Conservation (phyloP, 2,888 invertebrate genomes). For the Rotaria magnacalcarata region DNA sequence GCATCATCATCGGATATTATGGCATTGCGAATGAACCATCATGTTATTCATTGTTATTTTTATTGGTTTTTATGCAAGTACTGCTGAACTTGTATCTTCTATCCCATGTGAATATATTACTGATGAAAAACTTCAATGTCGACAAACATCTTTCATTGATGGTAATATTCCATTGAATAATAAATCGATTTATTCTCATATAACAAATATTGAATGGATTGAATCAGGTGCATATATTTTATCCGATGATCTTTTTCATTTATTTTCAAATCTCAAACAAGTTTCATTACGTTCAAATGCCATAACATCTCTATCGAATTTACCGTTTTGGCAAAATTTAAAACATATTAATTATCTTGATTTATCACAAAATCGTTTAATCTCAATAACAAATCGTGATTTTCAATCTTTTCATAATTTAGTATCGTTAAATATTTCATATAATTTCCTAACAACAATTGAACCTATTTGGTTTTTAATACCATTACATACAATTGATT, state of each 20-base stretch:
- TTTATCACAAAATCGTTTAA: slow-evolving; percentile 30
- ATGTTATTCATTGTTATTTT: neutral
- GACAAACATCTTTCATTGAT: neutral
- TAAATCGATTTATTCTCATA: neutral
- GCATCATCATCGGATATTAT: neutral
- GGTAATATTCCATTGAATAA: neutral
- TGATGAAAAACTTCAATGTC: neutral
- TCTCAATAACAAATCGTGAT: neutral
- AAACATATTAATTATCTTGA: neutral
- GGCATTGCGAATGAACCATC: neutral
- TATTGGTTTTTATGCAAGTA: neutral
- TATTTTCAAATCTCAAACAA: neutral
- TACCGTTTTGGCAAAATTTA: neutral
- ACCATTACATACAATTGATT: slow-evolving; percentile 24
- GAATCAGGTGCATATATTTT: slow-evolving; percentile 9
- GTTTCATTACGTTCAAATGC: slow-evolving; percentile 13
- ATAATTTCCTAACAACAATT: neutral
- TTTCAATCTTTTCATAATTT: neutral
- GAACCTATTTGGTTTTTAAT: slow-evolving; percentile 11
- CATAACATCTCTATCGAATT: neutral
- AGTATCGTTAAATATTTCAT: slow-evolving; percentile 8
- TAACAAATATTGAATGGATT: neutral
- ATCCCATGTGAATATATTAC: neutral
- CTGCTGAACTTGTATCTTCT: neutral
- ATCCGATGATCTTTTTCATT: neutral